Conservation (phyloP, 2,797 vertebrate genomes). For the Luscinia megarhynchos region DNA sequence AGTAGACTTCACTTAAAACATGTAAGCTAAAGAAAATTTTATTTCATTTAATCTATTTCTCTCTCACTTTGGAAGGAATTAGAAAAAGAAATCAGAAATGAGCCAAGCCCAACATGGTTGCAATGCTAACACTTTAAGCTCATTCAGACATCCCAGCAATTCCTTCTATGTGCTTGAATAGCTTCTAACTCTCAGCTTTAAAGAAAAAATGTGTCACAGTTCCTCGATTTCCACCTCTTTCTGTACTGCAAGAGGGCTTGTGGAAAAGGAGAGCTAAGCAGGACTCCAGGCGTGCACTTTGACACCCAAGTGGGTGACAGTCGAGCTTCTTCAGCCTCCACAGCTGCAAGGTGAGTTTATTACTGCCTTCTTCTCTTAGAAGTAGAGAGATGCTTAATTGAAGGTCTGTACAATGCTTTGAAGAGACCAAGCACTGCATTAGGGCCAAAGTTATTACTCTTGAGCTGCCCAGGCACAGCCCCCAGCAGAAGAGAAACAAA, state of each 20-base stretch:
- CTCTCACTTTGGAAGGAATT: background rate
- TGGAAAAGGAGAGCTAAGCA: background rate
- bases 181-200: background rate
- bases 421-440: background rate
- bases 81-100: background rate
- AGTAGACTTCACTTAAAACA: background rate
- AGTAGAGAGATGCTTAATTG: background rate
- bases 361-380: background rate
- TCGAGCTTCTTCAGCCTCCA: background rate
- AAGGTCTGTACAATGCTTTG: constrained; percentile 4
- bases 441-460: background rate
- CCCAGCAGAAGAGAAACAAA: constrained; percentile 13
- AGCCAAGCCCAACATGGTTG: background rate
- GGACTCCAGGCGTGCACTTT: background rate
- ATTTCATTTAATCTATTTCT: background rate
- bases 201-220: background rate
- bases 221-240: background rate
- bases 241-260: background rate
- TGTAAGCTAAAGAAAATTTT: background rate
- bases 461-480: background rate
- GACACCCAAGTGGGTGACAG: background rate
- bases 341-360: background rate
- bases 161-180: background rate
- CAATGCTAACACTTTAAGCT: background rate
- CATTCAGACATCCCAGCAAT: background rate